Evolutionary conservation across 2,888 invertebrate species (phyloP), one percentile per base, ranked within the genome.

Genomic region (Proisotoma minuta): DNA sequence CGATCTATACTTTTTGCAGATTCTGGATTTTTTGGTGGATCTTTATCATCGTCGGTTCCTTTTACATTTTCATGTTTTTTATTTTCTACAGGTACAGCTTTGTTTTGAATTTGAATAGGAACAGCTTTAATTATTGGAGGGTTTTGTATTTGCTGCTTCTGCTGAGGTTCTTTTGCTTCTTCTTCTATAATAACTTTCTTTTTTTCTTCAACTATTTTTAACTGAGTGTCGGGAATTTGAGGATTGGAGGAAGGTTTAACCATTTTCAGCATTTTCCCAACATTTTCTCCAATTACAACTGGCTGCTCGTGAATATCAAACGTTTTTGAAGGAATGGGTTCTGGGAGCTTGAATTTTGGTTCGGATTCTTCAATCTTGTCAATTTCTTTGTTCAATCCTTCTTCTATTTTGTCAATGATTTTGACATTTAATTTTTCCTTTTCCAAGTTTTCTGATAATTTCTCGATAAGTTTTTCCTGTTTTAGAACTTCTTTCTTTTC

Each of bases 361-460:
- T 24, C 51, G 15, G 51, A 5, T n/a, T 43, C 29, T 39, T 62
- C 59, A 27, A 54, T 57, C 49, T 49, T 52, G 29, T 59, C 51
- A n/a, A 60, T 64, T 58, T 67, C 64, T 23, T 60, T 59, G 29
- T 68, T 64, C 10, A 67, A 20, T 10, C 64, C 60, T 40, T 62
- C 60, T 28, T 68, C 65, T 2, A 68, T 10, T 52, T 68, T 65
- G 54, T 68, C 64, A 18, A 68, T 39, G 5, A 65, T 23, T 28
- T 68, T 48, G 4, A 39, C 68, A 52, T 63, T 68, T 20, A 60
- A 56, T n/a, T 53, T 60, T 29, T 65, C 65, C 15, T 64, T 65
- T 50, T 68, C 65, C n/a, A 68, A 27, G 24, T 65, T 65, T 39
- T 65, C 60, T 0, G 64, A 60, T 18, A 68, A 57, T 22, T 62